A percentile compares a stretch with the other conserved stretches of the same genome.
These are phyloP conservation scores for Chrysolina oricalcia DNA, from an alignment of 2,888 invertebrate species.

Conservation along the genomic window DNA sequence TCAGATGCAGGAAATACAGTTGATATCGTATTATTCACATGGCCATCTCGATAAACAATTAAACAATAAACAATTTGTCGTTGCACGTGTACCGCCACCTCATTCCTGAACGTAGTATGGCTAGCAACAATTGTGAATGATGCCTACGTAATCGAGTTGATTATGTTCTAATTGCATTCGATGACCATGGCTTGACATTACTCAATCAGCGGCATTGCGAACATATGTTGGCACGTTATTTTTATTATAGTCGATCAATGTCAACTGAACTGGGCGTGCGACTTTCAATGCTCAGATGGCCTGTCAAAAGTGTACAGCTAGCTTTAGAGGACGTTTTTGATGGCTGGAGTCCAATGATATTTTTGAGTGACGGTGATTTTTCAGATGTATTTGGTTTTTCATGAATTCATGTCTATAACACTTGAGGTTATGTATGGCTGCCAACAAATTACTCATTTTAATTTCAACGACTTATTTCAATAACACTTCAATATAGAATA, in stretches of 20 bases:
- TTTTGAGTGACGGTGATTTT: no score
- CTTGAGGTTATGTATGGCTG: no score
- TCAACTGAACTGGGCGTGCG: neutral
- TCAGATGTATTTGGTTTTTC: no score
- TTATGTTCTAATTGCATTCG: constrained; percentile 18
- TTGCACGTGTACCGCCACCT: neutral
- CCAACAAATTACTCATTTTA: no score
- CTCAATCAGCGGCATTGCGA: constrained; percentile 12
- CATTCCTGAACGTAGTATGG: constrained; percentile 5
- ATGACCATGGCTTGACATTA: constrained; percentile 18
- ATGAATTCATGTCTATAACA: no score
- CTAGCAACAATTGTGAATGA: constrained; percentile 7
- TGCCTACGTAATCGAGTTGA: constrained; percentile 5
- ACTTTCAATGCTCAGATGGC: neutral
- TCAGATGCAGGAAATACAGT: no score
- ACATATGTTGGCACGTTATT: constrained; percentile 16
- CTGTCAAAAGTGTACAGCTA: neutral
- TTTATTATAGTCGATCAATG: neutral
- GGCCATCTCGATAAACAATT: neutral
- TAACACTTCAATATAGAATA: no score
- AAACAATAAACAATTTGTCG: neutral
- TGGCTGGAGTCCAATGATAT: no score
- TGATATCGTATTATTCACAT: neutral
- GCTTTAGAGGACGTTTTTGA: neutral
- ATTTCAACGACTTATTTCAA: no score